phyloP scores from a whole-genome alignment of 2,113 vertebrate species.

The Pogonocichla stellata region DNA sequence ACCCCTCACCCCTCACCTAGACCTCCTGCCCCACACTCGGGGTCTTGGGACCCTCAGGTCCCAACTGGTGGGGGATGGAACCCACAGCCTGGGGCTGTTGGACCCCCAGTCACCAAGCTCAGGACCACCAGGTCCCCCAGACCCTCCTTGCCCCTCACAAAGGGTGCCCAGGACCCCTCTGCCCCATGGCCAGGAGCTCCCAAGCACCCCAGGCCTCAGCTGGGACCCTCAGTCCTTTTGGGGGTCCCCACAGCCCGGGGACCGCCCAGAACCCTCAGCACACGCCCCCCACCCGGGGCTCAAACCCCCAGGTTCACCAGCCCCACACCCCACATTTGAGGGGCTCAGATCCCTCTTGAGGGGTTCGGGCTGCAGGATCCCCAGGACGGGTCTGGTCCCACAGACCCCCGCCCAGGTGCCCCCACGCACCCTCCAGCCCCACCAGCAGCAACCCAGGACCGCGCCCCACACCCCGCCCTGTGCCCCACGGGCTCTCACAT shows the following conservation, averaged over 20 bases:
- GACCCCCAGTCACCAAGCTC: background rate
- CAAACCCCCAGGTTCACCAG: background rate
- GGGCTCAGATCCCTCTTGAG: too few species aligned
- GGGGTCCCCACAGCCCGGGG: background rate
- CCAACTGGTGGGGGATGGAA: background rate
- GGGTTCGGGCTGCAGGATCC: background rate
- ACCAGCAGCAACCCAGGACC: background rate
- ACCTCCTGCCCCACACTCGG: background rate
- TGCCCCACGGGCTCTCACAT: background rate
- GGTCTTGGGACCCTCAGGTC: background rate
- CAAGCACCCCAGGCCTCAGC: too few species aligned
- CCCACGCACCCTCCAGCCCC: background rate
- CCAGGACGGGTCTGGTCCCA: background rate
- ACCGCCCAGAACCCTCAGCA: background rate
- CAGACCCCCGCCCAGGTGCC: too few species aligned
- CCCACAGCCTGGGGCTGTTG: background rate
- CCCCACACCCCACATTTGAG: background rate
- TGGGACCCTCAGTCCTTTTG: background rate
- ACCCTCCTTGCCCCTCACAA: background rate
- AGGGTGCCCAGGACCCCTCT: background rate
- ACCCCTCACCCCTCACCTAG: background rate
- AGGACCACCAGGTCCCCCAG: background rate
- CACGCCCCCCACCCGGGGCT: fast-evolving
- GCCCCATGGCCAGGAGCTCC: background rate
- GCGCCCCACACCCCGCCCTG: background rate